A percentile compares a stretch with the other conserved stretches of the same genome.
Evolutionary conservation across 2,113 vertebrate species (phyloP).

Genomic region (Narcine bancroftii): DNA sequence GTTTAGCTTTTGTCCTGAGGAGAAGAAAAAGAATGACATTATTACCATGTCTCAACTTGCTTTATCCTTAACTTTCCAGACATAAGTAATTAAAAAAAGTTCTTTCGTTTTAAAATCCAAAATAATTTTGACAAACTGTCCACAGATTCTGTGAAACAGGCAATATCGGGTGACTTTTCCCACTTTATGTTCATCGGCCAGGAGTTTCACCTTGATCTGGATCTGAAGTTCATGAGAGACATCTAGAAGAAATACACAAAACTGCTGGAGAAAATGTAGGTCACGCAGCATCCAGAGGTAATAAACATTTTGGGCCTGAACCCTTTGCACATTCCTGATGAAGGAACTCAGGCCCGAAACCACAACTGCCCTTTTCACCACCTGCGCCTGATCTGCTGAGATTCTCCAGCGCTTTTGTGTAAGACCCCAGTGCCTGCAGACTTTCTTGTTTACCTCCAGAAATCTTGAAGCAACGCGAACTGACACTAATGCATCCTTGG

Average conservation of each 20-base stretch:
- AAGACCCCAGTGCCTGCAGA: too few species aligned
- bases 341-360: too few species aligned
- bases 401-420: too few species aligned
- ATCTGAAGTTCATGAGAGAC: not conserved
- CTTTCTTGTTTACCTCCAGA: too few species aligned
- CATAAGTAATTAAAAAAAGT: conserved; percentile 13
- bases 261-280: too few species aligned
- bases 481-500: not conserved
- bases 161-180: not conserved
- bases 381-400: too few species aligned
- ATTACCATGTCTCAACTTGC: conserved; percentile 18
- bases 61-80: conserved; percentile 22
- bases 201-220: not conserved
- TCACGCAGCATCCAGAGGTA: too few species aligned
- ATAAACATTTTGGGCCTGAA: too few species aligned
- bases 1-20: conserved; percentile 29
- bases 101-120: not conserved
- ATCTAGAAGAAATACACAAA: too few species aligned
- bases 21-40: conserved; percentile 1
- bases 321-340: too few species aligned
- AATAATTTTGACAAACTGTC: not conserved
- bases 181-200: not conserved
- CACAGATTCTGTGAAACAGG: not conserved
- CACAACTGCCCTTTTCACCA: too few species aligned
- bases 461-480: not conserved